Evolutionary conservation across 2,797 vertebrate species (phyloP).

Genomic region (Pseudochromis fuscus): DNA sequence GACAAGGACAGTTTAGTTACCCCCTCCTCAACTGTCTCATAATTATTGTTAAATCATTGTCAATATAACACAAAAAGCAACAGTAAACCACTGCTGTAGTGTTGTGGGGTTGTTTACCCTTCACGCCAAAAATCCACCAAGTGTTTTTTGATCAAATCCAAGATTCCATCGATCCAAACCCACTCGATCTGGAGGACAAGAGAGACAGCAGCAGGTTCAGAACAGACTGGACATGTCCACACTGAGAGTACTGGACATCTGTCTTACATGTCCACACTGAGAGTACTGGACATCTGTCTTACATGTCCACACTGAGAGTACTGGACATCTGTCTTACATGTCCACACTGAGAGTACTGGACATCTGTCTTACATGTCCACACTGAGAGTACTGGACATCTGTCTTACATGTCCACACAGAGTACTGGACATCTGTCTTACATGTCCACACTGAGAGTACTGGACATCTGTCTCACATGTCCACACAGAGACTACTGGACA

Average conservation of each 20-base stretch:
- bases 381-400: too few species aligned
- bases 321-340: conserved; percentile 82
- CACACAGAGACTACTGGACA: not conserved
- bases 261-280: too few species aligned
- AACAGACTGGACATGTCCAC: too few species aligned
- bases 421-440: not conserved
- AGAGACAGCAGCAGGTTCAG: not conserved
- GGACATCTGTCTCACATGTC: conserved; percentile 80
- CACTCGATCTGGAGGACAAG: conserved; percentile 85
- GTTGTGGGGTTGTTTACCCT: conserved; percentile 82
- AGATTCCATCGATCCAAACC: conserved; percentile 92
- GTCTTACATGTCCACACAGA: conserved; percentile 73
- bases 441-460: too few species aligned
- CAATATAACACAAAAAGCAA: not conserved
- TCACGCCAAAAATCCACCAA: conserved; percentile 90
- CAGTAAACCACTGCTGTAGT: not conserved
- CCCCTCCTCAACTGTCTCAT: not conserved
- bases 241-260: too few species aligned
- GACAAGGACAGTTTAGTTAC: not conserved
- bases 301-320: too few species aligned
- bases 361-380: not conserved
- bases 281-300: not conserved
- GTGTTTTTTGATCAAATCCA: conserved; percentile 92
- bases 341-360: too few species aligned
- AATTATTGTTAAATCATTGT: not conserved